A percentile compares a stretch with the other conserved stretches of the same genome.
phyloP scores from a whole-genome alignment of 2,113 vertebrate genomes.

The Bettongia penicillata region DNA sequence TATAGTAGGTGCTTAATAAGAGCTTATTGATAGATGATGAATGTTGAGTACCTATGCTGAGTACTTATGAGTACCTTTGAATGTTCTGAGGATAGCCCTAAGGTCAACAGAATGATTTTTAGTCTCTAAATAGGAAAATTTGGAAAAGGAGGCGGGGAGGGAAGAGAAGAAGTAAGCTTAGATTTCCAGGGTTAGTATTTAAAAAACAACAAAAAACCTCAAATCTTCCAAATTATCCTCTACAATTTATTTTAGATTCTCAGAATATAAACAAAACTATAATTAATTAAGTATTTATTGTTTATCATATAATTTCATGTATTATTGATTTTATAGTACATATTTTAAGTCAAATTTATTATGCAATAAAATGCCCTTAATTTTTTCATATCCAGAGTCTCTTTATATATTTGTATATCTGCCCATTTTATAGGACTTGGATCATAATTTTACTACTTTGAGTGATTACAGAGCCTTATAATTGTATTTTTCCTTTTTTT shows the following conservation, averaged over 20 bases:
- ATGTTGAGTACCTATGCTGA: no score
- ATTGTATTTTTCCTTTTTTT: no score
- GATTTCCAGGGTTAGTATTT: not conserved
- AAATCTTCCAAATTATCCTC: not conserved
- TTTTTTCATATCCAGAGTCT: not conserved
- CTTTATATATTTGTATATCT: not conserved
- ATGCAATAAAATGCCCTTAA: not conserved
- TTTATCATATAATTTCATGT: not conserved
- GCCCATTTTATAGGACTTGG: not conserved
- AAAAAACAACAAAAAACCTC: no score
- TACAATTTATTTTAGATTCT: not conserved
- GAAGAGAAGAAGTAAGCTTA: not conserved
- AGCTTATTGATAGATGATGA: not conserved
- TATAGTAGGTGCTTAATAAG: not conserved
- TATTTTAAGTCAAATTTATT: not conserved
- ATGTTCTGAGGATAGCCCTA: not conserved
- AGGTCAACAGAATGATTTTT: not conserved
- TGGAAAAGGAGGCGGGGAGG: not conserved
- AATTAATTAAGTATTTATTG: slow-evolving; percentile 29
- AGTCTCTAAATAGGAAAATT: not conserved
- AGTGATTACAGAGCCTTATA: slow-evolving; percentile 10
- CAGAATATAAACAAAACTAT: slow-evolving; percentile 3
- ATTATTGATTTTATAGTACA: slow-evolving; percentile 2
- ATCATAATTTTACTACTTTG: slow-evolving; percentile 8
- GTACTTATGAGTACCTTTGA: not conserved